Base-by-base conservation (phyloP, 2,797 vertebrate genomes). In the Peromyscus melanophrys region DNA sequence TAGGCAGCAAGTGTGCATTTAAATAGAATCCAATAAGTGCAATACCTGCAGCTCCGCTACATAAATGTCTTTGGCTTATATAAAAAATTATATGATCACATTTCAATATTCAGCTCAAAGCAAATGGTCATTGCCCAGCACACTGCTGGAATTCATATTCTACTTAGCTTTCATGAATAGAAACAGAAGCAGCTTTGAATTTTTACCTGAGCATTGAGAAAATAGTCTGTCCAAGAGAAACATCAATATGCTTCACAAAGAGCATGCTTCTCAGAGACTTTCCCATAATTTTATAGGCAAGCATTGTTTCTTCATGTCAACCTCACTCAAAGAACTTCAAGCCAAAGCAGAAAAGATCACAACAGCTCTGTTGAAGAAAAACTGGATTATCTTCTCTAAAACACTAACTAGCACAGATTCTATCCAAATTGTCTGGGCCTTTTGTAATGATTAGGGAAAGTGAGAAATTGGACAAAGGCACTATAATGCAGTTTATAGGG, bases 341-440 rank as follows among this genome's bases (percentile, higher is more conserved):
- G 52, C 69, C 27, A 96, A 71, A 97, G 40, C 55, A 77, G 37
- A 94, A 57, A 82, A 85, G 92, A 67, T 29, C 21, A 17, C 83
- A 87, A 83, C 27, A 75, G 96, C 87, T 93, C 90, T 82, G 34
- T 29, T 96, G 73, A 40, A 97, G 23, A 57, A 94, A 82, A 97
- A 96, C 37, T 34, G 31, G 52, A 57, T 89, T 90, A 55, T 95
- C 40, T 46, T 96, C 97, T 82, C 89, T 96, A 71, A 96, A 61
- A 93, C 88, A 29, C 86, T 90, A 63, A 23, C 84, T 92, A 57
- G 84, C 37, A 86, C 25, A 91, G 93, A 92, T 4, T 61, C 40
- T 82, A 90, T 0, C 0, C 73, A 81, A n/a, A 96, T 75, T 92
- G 57, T 78, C 77, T 86, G 93, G 84, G 92, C 31, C 90, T 96